Base-by-base conservation (phyloP, 2,797 vertebrate genomes). In the Hozukius guyotensis region DNA sequence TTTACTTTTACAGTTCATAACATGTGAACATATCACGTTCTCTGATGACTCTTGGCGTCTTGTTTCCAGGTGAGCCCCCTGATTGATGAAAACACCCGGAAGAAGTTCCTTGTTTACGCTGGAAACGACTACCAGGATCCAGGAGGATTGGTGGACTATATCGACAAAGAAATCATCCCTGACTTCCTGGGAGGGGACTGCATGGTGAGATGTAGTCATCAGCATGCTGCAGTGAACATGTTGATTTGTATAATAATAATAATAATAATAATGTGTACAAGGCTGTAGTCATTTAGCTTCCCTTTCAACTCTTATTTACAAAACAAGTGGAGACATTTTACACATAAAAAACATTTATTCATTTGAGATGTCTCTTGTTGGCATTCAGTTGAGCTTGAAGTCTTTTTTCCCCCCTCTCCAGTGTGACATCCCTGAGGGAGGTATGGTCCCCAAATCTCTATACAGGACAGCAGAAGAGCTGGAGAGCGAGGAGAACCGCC, bases 11-110 rank as follows among this genome's bases (percentile, higher is more conserved):
- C 3, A 62, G 60, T 63, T 65, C 3, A 32, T 29, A 55, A 52
- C n/a, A 46, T 46, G 42, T 46, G 42, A 46, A 18, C 3, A 6
- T 0, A 46, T 18, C 16, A 31, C 29, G 67, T 56, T 61, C 4
- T 73, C 10, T 79, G 14, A 36, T 42, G 46, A 56, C 27, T 36
- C 27, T 59, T 24, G 12, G 0, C 18, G 22, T 42, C 27, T 87
- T 72, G 4, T 85, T 86, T 72, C 2, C 85, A 99, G 98, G 96
- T 99, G 67, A 99, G 97, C 85, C 98, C 97, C 0, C 96, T 99
- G 89, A 99, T 99, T n/a, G 96, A 99, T 74, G 98, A 99, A 91
- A 99, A 99, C 88, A 99, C 98, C 20, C 95, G 97, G 3, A 98
- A 96, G 85, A 99, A 99, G 85, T 98, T 99, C 87, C 97, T 99